Base-by-base conservation (phyloP, 2,797 vertebrate genomes). In the Neosilurus mollespiculum region DNA sequence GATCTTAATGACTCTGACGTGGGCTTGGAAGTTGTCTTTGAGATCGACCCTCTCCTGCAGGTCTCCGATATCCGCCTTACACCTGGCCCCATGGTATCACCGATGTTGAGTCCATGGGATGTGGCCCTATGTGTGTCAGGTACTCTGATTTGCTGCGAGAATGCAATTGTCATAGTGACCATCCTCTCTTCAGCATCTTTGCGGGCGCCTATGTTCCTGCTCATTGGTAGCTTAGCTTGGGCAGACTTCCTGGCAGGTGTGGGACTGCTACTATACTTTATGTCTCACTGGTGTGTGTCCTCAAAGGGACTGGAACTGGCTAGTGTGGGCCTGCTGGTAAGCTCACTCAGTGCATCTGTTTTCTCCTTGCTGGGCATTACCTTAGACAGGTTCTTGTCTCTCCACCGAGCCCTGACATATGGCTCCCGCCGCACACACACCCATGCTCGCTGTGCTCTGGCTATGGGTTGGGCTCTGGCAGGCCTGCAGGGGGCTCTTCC, bases 361-460 rank as follows among this genome's bases (percentile, higher is more conserved):
- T 93, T 96, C 92, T 97, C 96, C 91, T 92, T 98, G 80, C 91
- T 99, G 93, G 93, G 96, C 85, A 97, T 99, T 72, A 97, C 97
- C 18, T 91, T 98, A 9, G 97, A 99, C 91, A 94, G 97, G 24
- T 99, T 98, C 93, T 92, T 98, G 89, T 99, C 98, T 20, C 89
- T 99, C 80, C 96, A 95, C 92, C 95, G 95, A 0, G 98, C 97
- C 37, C 95, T 99, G 84, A 99, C 97, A 80, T 99, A 98, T 78
- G 96, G 95, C 83, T 98, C 97, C 0, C 91, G 95, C 70, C 93
- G 94, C 75, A 96, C 97, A 0, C 95, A 96, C 78, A 95, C 92
- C 1, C 93, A 96, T 83, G 97, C 97, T 0, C 93, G 95, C 14
- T 70, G 94, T 87, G 96, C 98, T 85, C 90, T 99, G 88, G 91